Evolutionary conservation across 2,888 invertebrate species (phyloP), one percentile per base, ranked within the genome.

Genomic region (Marasmarcha lunaedactyla): DNA sequence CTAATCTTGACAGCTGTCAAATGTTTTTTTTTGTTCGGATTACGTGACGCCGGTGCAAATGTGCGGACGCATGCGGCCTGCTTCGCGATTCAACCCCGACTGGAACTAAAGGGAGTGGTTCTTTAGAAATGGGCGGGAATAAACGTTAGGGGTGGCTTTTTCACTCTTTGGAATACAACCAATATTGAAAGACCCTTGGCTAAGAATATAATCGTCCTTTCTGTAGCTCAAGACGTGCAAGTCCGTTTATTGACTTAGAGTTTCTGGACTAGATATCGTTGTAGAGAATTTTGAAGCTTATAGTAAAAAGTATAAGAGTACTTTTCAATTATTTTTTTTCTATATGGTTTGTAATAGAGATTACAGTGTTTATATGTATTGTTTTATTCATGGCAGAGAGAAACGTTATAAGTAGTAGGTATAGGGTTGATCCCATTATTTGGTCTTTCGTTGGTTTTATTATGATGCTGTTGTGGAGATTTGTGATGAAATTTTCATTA

Each of bases 31-130:
- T n/a, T n/a, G n/a, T n/a, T n/a, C n/a, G n/a, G n/a, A n/a, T n/a
- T n/a, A n/a, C n/a, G n/a, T n/a, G n/a, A n/a, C n/a, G n/a, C n/a
- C n/a, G n/a, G n/a, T n/a, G n/a, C n/a, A n/a, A n/a, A 25, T 25
- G 25, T 20, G 4, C 33, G 12, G 40, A 45, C 44, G 50, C 71
- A 60, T 68, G 56, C 54, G 52, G 39, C 38, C 42, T 45, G 44
- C 45, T 14, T 50, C 49, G 47, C 43, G 59, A 55, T 52, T 47
- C 42, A 54, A 51, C 51, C 49, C 51, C 59, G 56, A 81, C 79
- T 81, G 70, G 55, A 41, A 13, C 33, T 47, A 40, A 54, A 67
- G 71, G 78, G 77, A 67, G 74, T 71, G 71, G 76, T 70, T 68
- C 61, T 52, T 54, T 48, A 60, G 30, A 30, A 71, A 69, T 71